These are phyloP conservation scores for Pseudomugil tenellus DNA, from an alignment of 2,797 vertebrate species.

Conservation along the genomic window DNA sequence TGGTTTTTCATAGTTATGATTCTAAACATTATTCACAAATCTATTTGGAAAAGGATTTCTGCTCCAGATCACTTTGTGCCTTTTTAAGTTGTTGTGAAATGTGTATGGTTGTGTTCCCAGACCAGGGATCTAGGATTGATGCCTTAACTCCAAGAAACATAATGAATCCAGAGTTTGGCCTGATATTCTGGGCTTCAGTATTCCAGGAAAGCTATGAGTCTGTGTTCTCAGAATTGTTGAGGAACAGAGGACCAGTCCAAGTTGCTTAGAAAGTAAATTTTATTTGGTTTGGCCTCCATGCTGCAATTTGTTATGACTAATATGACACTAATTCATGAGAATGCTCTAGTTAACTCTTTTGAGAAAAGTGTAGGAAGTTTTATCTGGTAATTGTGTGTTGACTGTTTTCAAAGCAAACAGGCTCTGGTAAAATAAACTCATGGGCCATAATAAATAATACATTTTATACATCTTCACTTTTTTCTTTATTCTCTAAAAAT, in stretches of 20 bases:
- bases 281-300: conserved; percentile 70
- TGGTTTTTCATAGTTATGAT: conserved; percentile 54
- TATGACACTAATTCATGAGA: conserved; percentile 65
- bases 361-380: conserved; percentile 51
- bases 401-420: conserved; percentile 55
- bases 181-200: conserved; percentile 45
- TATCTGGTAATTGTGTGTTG: conserved; percentile 61
- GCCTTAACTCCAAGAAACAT: conserved; percentile 51
- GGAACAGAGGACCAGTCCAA: conserved; percentile 62
- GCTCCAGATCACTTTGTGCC: conserved; percentile 48
- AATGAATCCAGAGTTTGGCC: conserved; percentile 57
- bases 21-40: conserved; percentile 49
- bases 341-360: conserved; percentile 55
- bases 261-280: conserved; percentile 57
- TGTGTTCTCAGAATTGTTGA: conserved; percentile 68
- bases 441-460: conserved; percentile 18
- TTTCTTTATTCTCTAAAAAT: conserved; percentile 4
- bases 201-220: conserved; percentile 73
- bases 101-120: conserved; percentile 51
- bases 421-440: conserved; percentile 53
- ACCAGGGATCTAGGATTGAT: conserved; percentile 47
- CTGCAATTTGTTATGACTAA: conserved; percentile 74
- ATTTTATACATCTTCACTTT: conserved; percentile 29
- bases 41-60: conserved; percentile 51
- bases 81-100: conserved; percentile 59